Conservation (phyloP, 2,113 vertebrate genomes). For the human (Homo sapiens) region DNA sequence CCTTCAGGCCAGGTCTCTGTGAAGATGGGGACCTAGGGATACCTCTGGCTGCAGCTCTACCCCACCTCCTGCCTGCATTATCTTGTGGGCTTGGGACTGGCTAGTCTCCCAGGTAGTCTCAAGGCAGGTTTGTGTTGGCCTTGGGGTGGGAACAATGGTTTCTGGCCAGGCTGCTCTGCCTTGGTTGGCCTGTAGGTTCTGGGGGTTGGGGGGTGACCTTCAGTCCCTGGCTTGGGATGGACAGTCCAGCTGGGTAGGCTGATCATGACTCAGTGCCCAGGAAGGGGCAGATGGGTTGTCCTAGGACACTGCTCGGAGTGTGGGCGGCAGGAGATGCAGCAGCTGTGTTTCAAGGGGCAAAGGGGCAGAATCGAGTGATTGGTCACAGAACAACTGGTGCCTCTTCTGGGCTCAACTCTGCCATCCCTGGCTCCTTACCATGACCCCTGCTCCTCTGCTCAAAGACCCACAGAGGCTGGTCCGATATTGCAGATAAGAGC, state of each 20-base stretch:
- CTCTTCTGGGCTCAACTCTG: background rate
- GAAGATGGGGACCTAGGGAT: background rate
- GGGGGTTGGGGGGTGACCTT: background rate
- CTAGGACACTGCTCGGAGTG: background rate
- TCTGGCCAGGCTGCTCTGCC: background rate
- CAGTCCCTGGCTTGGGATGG: background rate
- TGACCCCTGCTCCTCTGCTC: background rate
- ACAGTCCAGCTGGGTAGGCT: background rate
- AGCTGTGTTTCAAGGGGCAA: background rate
- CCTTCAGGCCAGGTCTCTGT: background rate
- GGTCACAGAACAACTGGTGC: constrained; percentile 11
- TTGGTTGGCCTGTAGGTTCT: background rate
- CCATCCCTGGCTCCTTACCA: background rate
- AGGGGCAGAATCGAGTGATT: background rate
- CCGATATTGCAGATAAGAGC: background rate
- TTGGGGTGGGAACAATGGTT: background rate
- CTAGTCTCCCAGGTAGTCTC: background rate
- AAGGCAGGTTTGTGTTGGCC: background rate
- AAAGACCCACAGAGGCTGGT: background rate
- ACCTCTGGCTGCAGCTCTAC: too few species aligned
- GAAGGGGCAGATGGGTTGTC: background rate
- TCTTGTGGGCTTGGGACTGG: background rate
- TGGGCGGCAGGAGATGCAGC: background rate
- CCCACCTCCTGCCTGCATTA: background rate
- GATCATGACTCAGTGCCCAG: background rate